Evolutionary conservation across 2,888 invertebrate genomes (phyloP).

Genomic region (Epirrita christyi): DNA sequence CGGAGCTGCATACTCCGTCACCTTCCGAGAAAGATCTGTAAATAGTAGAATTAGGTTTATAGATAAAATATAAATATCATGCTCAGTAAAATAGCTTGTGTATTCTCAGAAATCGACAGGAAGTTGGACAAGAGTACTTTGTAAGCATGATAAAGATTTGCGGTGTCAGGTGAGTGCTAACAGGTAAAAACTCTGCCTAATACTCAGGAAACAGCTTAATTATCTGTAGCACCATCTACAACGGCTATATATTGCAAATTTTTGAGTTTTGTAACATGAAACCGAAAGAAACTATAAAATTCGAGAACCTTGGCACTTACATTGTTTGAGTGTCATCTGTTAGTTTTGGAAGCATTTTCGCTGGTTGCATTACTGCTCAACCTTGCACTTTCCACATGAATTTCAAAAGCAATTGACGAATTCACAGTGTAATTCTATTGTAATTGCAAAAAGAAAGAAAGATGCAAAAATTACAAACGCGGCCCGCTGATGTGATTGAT

Average conservation of each 20-base stretch:
- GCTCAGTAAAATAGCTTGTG: too few relatives aligned
- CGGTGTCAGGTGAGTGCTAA: conserved; percentile 26
- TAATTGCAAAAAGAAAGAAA: conserved; percentile 54
- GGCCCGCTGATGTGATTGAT: too few relatives aligned
- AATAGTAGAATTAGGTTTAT: background rate
- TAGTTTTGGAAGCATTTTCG: conserved; percentile 75
- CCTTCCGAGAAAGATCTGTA: conserved; percentile 84
- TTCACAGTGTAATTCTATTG: conserved; percentile 41
- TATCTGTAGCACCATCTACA: conserved; percentile 51
- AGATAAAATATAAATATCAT: too few relatives aligned
- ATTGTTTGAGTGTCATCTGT: conserved; percentile 77
- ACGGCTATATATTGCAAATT: conserved; percentile 7
- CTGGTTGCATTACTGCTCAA: conserved; percentile 67
- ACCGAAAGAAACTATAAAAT: conserved; percentile 26
- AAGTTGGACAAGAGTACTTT: conserved; percentile 16
- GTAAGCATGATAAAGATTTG: conserved; percentile 12
- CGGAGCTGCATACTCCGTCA: conserved; percentile 84
- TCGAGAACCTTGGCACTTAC: conserved; percentile 61
- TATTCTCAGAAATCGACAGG: conserved; percentile 8
- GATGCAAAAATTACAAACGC: conserved; percentile 58
- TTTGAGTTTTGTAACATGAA: conserved; percentile 18
- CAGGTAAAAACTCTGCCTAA: conserved; percentile 16
- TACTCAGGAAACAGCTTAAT: background rate
- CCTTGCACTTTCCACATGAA: conserved; percentile 65
- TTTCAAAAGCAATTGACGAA: conserved; percentile 47